phyloP scores from a whole-genome alignment of 2,113 vertebrate genomes.

The Rhizomys pruinosus region DNA sequence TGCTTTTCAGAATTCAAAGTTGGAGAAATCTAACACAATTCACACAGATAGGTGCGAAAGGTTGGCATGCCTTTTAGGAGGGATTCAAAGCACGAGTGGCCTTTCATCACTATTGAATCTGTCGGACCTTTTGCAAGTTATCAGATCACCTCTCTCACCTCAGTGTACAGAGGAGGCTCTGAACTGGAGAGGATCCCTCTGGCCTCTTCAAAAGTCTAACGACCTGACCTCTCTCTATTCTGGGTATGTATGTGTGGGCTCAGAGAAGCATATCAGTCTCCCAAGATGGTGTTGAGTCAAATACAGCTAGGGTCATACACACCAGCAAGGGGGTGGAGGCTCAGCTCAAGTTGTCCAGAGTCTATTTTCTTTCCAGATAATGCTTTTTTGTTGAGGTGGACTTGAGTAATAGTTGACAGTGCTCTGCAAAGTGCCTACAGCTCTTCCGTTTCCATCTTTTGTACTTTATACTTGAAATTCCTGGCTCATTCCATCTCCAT shows the following conservation, averaged over 20 bases:
- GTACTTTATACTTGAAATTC: neutral
- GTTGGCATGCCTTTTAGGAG: neutral
- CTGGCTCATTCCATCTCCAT: neutral
- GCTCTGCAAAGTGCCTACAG: neutral
- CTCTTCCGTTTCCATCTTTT: neutral
- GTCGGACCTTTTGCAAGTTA: neutral
- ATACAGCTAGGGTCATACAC: neutral
- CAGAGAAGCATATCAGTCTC: neutral
- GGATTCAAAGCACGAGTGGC: conserved; percentile 29
- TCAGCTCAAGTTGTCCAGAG: no score
- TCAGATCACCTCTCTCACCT: neutral
- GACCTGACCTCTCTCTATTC: neutral
- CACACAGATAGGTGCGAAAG: neutral
- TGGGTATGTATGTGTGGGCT: neutral
- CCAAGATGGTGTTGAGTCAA: neutral
- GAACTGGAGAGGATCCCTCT: conserved; percentile 1
- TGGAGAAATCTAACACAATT: conserved; percentile 30
- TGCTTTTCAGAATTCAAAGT: conserved; percentile 52
- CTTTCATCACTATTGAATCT: conserved; percentile 55
- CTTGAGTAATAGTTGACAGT: neutral
- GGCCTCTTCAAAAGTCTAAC: conserved; percentile 10
- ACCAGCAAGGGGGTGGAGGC: neutral
- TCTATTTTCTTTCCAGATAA: neutral
- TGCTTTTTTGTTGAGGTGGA: neutral
- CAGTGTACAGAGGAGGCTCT: neutral